Evolutionary conservation across 2,113 vertebrate genomes (phyloP), one percentile per base, ranked within the genome.

Genomic region (Vicugna pacos): DNA sequence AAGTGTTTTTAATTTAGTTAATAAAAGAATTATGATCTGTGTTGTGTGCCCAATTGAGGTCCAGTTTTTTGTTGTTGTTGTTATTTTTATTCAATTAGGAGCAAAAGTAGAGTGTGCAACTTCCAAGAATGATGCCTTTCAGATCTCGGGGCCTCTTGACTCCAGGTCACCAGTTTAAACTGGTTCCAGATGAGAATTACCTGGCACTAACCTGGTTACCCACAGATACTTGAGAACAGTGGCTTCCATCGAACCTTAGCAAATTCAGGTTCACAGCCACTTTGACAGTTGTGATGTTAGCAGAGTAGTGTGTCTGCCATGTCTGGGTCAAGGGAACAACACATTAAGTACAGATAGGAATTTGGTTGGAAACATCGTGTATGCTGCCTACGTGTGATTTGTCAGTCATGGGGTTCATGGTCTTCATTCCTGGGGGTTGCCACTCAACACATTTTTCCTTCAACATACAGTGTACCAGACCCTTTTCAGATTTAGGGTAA

Each of bases 1-100:
- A 98, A 98, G 88, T 96, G 98, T 97, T 97, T 98, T 97, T 98
- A 98, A 98, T 97, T 97, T 93, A 96, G 94, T 97, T 97, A 97
- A 98, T 97, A 96, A 98, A 98, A 97, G 94, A 97, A 93, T 86
- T 79, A 96, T 91, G 85, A 98, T 96, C 73, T 87, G 96, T 98
- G 96, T 97, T 93, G 89, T 98, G 95, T 98, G 96, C 98, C 98
- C 98, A 98, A 93, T 95, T 98, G 97, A 97, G 95, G 97, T 97
- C 82, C 54, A 98, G 93, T 98, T 97, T 97, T 97, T 89, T 89
- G 46, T 97, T 97, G 58, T 89, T 89, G 46, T 97, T 97, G 58
- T 97, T 89, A 56, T 48, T 98, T 97, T 94, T 96, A 89, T 85
- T 97, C 80, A 86, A 2, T 88, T 95, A 95, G 75, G 86, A 89